phyloP scores from a whole-genome alignment of 2,888 invertebrate genomes.

The Lithosia quadra region DNA sequence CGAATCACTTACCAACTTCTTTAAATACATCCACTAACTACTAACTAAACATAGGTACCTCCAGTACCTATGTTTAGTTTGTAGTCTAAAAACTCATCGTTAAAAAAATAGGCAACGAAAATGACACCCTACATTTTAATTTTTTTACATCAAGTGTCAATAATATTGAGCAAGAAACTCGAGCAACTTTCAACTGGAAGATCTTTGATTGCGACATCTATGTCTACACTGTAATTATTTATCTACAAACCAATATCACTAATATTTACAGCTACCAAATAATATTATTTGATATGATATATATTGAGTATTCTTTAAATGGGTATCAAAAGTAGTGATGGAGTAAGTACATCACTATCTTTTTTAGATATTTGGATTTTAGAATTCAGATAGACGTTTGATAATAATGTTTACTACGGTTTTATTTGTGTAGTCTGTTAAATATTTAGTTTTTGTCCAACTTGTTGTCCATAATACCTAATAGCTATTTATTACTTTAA shows the following conservation, averaged over 20 bases:
- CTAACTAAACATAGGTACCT: too few species aligned
- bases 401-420: neutral
- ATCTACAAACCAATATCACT: slow-evolving; percentile 34
- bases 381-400: neutral
- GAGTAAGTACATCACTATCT: neutral
- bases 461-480: neutral
- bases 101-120: neutral
- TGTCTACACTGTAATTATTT: slow-evolving; percentile 29
- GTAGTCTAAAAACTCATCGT: neutral
- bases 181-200: slow-evolving; percentile 44
- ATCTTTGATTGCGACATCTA: slow-evolving; percentile 48
- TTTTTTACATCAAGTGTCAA: neutral
- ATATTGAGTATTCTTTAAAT: slow-evolving; percentile 32
- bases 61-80: too few species aligned
- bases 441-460: neutral
- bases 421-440: neutral
- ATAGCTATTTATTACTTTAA: neutral
- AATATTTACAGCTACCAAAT: slow-evolving; percentile 39
- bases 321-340: slow-evolving; percentile 18
- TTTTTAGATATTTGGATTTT: neutral
- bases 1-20: too few species aligned
- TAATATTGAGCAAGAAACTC: slow-evolving; percentile 18
- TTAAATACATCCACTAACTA: too few species aligned
- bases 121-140: neutral
- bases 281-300: slow-evolving; percentile 48